Conservation (phyloP, 2,888 invertebrate genomes). For the Pyrgus malvae region DNA sequence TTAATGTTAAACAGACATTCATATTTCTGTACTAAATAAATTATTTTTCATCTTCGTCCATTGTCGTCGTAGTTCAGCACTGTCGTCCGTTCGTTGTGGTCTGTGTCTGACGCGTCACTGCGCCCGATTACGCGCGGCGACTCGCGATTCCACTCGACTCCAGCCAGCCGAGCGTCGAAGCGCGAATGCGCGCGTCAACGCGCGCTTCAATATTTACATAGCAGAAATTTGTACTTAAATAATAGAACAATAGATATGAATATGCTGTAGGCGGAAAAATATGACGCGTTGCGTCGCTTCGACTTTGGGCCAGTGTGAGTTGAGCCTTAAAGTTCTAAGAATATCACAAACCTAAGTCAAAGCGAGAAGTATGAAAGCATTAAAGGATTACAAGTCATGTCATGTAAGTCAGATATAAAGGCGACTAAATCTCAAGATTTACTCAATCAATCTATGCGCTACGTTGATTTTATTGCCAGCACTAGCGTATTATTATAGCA, state of each 20-base stretch:
- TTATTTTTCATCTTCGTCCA: neutral
- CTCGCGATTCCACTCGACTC: conserved; percentile 13
- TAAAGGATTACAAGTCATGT: too few relatives aligned
- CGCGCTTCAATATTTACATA: conserved; percentile 15
- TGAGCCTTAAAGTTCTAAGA: too few relatives aligned
- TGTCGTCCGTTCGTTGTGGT: conserved; percentile 7
- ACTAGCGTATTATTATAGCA: too few relatives aligned
- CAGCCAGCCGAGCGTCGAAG: conserved; percentile 15
- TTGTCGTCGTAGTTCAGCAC: conserved; percentile 20
- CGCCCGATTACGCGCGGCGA: conserved; percentile 11
- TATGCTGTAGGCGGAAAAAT: conserved; percentile 4
- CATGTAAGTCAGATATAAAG: too few relatives aligned
- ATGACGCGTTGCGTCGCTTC: conserved; percentile 23
- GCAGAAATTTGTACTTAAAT: neutral
- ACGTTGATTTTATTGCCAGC: too few relatives aligned
- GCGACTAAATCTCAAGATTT: too few relatives aligned
- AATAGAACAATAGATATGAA: conserved; percentile 1
- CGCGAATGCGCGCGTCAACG: conserved; percentile 21
- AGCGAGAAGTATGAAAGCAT: too few relatives aligned
- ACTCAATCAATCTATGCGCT: too few relatives aligned
- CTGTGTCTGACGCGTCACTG: conserved; percentile 15
- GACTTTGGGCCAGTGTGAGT: conserved; percentile 16
- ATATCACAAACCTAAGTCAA: too few relatives aligned
- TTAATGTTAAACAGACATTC: too few relatives aligned
- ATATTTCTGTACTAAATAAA: too few relatives aligned